phyloP scores from a whole-genome alignment of 2,113 vertebrate genomes.

The Cyanoramphus novaezelandiae region DNA sequence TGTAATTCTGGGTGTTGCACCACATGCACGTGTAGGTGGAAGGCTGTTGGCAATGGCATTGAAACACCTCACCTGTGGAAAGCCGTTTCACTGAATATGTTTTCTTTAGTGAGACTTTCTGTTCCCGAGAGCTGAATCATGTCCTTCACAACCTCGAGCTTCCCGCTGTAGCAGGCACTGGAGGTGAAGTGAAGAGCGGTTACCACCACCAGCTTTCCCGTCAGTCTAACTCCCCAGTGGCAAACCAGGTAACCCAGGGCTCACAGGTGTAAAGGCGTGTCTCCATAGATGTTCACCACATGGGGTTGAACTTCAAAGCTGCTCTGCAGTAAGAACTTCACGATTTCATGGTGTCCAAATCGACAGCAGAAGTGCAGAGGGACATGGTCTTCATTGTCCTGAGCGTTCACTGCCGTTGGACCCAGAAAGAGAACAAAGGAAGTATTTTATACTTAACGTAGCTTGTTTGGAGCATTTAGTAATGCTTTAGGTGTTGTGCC shows the following conservation, averaged over 20 bases:
- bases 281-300: constrained; percentile 92
- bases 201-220: not conserved
- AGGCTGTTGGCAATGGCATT: not conserved
- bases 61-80: constrained; percentile 85
- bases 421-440: not conserved
- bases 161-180: constrained; percentile 92
- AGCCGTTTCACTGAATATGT: constrained; percentile 95
- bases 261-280: constrained; percentile 92
- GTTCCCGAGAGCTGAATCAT: constrained; percentile 86
- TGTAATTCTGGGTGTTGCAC: fast-evolving
- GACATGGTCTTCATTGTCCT: constrained; percentile 91
- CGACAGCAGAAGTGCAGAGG: constrained; percentile 93
- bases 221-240: not conserved
- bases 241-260: not conserved
- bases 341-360: constrained; percentile 86
- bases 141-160: constrained; percentile 86
- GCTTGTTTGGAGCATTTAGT: not conserved
- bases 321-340: constrained; percentile 85
- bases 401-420: constrained; percentile 83
- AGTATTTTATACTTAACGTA: not conserved
- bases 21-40: fast-evolving
- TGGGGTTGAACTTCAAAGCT: constrained; percentile 85
- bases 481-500: not conserved
- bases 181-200: not conserved
- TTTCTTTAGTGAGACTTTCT: constrained; percentile 92